These are phyloP conservation scores for Chironomus tentans DNA, from an alignment of 2,888 invertebrate species.

Conservation along the genomic window DNA sequence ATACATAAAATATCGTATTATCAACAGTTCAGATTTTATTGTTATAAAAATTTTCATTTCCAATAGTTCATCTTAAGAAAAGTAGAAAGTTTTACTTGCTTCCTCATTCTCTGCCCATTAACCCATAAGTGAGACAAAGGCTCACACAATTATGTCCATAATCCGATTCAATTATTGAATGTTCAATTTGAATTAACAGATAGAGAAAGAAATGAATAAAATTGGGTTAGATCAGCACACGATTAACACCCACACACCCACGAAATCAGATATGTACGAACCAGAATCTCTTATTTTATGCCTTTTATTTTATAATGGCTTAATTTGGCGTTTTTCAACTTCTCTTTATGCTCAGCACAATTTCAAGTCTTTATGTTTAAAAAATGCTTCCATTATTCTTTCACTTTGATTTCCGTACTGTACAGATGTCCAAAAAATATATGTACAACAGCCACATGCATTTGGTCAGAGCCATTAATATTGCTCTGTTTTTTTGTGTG, in stretches of 20 bases:
- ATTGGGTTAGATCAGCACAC: conserved; percentile 3
- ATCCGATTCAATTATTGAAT: no score
- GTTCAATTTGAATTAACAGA: not conserved
- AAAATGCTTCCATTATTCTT: not conserved
- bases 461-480: not conserved
- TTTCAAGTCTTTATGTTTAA: not conserved
- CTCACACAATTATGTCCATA: no score
- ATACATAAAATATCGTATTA: not conserved
- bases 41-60: not conserved
- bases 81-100: not conserved
- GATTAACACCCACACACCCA: not conserved
- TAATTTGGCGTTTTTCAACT: not conserved
- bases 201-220: not conserved
- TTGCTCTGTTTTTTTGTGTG: not conserved
- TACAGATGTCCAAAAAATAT: not conserved
- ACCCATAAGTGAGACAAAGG: no score
- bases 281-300: not conserved
- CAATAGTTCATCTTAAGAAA: not conserved
- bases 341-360: not conserved
- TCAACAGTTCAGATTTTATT: not conserved
- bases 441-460: not conserved
- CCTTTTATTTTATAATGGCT: not conserved
- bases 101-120: not conserved
- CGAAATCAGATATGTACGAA: not conserved
- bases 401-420: conserved; percentile 2